Evolutionary conservation across 2,797 vertebrate genomes (phyloP), one percentile per base, ranked within the genome.

Genomic region (Aplochiton taeniatus): DNA sequence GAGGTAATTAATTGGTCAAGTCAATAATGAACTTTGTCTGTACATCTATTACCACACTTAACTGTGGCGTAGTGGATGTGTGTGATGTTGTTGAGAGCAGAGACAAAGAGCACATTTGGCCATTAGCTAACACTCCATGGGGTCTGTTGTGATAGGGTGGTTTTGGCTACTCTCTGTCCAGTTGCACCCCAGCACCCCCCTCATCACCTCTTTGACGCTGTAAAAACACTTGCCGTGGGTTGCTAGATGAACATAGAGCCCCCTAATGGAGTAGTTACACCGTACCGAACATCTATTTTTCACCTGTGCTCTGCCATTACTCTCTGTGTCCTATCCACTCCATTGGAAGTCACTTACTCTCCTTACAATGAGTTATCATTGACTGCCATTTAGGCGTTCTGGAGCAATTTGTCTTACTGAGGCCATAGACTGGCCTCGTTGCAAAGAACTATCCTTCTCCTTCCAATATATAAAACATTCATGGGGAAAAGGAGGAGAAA

Each of bases 311-410:
- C 93, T 93, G 88, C 94, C 92, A 93, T 95, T 94, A 94, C 95
- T 96, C 94, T 92, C 90, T 90, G 94, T 95, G 93, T 88, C 93
- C 92, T 90, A 94, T 93, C 94, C 92, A 94, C 95, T 96, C 94
- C 91, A 94, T 93, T 95, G 93, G 93, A 95, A 95, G 94, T 90
- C 94, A 96, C 94, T 96, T 94, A 95, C 95, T 94, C 94, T 95
- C 87, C 86, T 93, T 94, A 95, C 95, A 95, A 95, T 95, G 94
- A 97, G 94, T 96, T 96, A 98, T 98, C 95, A 97, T 95, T 95
- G 94, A 95, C 94, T 97, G 96, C 95, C 95, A 96, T 93, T 90
- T 91, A 91, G 93, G 93, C 89, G 91, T 93, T 95, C 92, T 90
- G 90, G 90, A 90, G 94, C 91, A 93, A 97, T 98, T 95, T 94